Conservation (phyloP, 2,113 vertebrate species). For the Notothenia rossii region DNA sequence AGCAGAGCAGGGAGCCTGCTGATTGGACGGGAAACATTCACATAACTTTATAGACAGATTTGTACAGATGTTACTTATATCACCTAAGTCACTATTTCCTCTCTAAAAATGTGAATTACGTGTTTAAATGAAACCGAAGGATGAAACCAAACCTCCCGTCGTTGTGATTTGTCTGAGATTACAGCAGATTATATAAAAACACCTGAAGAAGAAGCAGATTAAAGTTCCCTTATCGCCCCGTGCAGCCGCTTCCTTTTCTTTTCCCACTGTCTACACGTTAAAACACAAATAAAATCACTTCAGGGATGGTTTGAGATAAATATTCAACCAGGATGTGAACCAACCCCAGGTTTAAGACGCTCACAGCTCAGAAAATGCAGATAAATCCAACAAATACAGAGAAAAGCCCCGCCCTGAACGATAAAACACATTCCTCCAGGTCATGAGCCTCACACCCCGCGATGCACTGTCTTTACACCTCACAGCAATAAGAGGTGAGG, state of each 20-base stretch:
- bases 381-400: background rate
- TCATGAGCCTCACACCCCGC: too few species aligned
- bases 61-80: too few species aligned
- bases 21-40: conserved; percentile 40
- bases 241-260: conserved; percentile 22
- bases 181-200: background rate
- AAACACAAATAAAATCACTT: background rate
- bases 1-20: conserved; percentile 40
- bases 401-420: background rate
- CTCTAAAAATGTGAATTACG: too few species aligned
- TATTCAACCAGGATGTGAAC: background rate
- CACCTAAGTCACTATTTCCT: too few species aligned
- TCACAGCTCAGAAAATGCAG: background rate
- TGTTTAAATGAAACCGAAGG: too few species aligned
- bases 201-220: conserved; percentile 11
- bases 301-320: conserved; percentile 1
- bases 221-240: conserved; percentile 52
- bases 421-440: background rate
- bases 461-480: background rate
- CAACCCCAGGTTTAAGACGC: background rate
- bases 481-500: background rate
- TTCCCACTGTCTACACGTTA: background rate
- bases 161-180: background rate
- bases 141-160: background rate
- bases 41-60: background rate